These are phyloP conservation scores for Drosophila mettleri DNA, from an alignment of 2,888 invertebrate species.

Conservation along the genomic window DNA sequence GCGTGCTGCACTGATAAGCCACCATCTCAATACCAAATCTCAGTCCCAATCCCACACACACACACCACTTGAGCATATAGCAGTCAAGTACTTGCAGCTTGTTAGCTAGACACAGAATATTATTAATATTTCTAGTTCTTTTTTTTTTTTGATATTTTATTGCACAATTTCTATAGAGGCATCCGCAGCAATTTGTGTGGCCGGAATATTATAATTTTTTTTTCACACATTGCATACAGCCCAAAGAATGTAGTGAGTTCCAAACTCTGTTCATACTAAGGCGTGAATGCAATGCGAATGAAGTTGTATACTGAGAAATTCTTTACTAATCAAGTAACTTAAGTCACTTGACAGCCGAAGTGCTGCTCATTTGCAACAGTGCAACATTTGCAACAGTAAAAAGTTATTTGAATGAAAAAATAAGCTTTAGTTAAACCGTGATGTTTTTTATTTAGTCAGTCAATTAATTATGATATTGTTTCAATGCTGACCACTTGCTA, in stretches of 20 bases:
- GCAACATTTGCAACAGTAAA: no score
- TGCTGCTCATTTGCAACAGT: no score
- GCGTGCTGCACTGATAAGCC: conserved; percentile 47
- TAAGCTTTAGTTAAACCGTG: no score
- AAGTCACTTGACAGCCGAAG: no score
- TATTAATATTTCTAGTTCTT: conserved; percentile 57
- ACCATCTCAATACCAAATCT: conserved; percentile 32
- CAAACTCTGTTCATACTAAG: neutral
- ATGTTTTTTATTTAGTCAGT: no score
- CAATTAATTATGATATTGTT: no score
- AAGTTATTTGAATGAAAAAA: no score
- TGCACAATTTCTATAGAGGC: conserved; percentile 32
- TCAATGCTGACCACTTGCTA: no score
- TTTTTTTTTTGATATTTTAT: conserved; percentile 26
- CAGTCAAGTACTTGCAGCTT: conserved; percentile 51
- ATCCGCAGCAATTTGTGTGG: conserved; percentile 16
- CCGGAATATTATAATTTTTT: conserved; percentile 12
- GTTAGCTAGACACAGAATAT: conserved; percentile 45
- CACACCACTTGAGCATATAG: conserved; percentile 10
- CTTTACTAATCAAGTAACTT: neutral
- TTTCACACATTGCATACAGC: conserved; percentile 4
- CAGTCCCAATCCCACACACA: conserved; percentile 37
- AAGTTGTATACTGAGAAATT: neutral
- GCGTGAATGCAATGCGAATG: neutral
- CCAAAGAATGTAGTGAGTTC: conserved; percentile 11